Conservation (phyloP, 2,797 vertebrate species). For the Lemur catta region DNA sequence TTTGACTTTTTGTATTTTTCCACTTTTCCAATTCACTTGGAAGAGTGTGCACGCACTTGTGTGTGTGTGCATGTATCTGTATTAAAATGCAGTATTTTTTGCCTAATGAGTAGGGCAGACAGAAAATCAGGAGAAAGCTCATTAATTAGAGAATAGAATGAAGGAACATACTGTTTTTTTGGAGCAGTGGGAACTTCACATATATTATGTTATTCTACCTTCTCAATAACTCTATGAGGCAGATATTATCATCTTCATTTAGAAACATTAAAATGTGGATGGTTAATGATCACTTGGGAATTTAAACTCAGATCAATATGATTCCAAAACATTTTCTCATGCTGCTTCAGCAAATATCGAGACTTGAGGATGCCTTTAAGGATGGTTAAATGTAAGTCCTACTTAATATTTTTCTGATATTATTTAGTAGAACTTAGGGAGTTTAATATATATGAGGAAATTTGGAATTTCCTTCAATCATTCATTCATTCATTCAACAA, state of each 20-base stretch:
- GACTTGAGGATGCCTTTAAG: neutral
- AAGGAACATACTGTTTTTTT: neutral
- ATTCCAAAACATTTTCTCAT: neutral
- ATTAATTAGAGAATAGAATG: neutral
- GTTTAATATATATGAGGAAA: neutral
- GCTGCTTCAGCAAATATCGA: neutral
- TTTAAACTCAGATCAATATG: neutral
- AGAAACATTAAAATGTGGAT: neutral
- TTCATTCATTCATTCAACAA: neutral
- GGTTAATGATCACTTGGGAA: neutral
- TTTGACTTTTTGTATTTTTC: neutral
- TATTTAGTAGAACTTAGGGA: neutral
- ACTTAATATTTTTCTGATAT: neutral
- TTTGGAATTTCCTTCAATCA: neutral
- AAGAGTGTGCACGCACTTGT: neutral
- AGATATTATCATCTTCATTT: neutral
- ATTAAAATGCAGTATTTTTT: neutral
- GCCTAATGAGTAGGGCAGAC: neutral
- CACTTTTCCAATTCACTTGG: neutral
- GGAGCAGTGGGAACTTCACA: neutral
- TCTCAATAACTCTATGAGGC: neutral
- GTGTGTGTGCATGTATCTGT: neutral
- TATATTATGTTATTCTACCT: neutral
- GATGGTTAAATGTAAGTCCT: neutral
- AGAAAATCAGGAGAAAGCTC: neutral